phyloP scores from a whole-genome alignment of 1,140 invertebrate genomes.

The Globodera rostochiensis region DNA sequence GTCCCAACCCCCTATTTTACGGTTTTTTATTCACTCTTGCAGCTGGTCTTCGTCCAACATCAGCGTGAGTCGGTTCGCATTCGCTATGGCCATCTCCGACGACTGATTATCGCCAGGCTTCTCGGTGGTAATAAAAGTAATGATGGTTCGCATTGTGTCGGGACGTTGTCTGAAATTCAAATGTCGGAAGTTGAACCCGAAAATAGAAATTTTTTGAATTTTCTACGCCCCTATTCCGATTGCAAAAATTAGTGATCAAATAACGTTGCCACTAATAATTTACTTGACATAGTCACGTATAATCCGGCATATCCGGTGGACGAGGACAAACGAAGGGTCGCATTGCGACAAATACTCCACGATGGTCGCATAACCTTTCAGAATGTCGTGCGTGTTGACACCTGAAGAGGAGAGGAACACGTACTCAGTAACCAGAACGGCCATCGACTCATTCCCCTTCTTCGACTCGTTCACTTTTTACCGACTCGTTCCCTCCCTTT shows the following conservation, averaged over 20 bases:
- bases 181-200: background rate
- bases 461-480: no score
- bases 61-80: constrained; percentile 30
- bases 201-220: background rate
- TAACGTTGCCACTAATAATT: constrained; percentile 43
- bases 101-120: constrained; percentile 47
- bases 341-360: constrained; percentile 87
- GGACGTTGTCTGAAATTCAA: constrained; percentile 50
- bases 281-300: constrained; percentile 74
- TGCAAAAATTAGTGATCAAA: no score
- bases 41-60: constrained; percentile 36
- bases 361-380: constrained; percentile 92
- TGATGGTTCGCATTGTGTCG: constrained; percentile 61
- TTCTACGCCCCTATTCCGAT: background rate
- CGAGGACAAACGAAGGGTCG: constrained; percentile 86
- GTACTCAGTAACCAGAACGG: no score
- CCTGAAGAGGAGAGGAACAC: constrained; percentile 68
- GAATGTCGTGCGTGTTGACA: constrained; percentile 93
- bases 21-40: constrained; percentile 9
- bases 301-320: constrained; percentile 91
- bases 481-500: no score
- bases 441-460: no score
- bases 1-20: background rate
- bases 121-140: constrained; percentile 60
- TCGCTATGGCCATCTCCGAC: constrained; percentile 28